Evolutionary conservation across 2,113 vertebrate genomes (phyloP), one percentile per base, ranked within the genome.

Genomic region (Cromileptes altivelis): DNA sequence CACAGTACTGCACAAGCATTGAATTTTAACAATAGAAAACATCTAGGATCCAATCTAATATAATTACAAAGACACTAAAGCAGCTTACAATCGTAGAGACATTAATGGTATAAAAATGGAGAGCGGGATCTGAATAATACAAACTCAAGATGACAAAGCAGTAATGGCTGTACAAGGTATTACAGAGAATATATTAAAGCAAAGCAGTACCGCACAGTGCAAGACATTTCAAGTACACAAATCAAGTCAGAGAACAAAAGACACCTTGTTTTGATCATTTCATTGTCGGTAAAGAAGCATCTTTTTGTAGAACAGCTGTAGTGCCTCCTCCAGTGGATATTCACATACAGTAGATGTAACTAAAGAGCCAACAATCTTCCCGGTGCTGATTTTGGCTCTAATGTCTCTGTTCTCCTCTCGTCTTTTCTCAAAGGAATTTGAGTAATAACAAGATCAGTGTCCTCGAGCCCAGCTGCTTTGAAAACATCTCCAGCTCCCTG

Each of bases 371-470:
- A 62, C 25, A 9, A 0, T 4, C 19, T 69, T 37, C 40, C 70
- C 3, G 23, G 71, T 74, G 3, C 42, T 64, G 15, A 64, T 73
- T 80, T 60, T 67, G n/a, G 10, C 27, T 30, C 2, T 78, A 30
- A 77, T 87, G 40, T 76, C 73, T 86, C 84, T 81, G 61, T 62
- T 92, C 57, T 70, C 11, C 42, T 45, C 42, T 45, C 3, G 8
- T 11, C 62, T 74, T 86, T 13, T 92, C 23, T 86, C 74, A 68
- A 84, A 99, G 98, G 89, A 99, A 99, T 93, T 93, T 99, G 91
- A 99, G 97, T 93, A 99, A 99, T 92, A 99, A 99, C 92, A 97
- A 96, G 91, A 98, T 99, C 94, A 94, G 95, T 52, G 83, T 95
- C 25, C 94, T 99, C 7, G 98, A 99, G 91, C 95, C 96, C n/a